Conservation (phyloP, 2,113 vertebrate species). For the Periophthalmus modestus region DNA sequence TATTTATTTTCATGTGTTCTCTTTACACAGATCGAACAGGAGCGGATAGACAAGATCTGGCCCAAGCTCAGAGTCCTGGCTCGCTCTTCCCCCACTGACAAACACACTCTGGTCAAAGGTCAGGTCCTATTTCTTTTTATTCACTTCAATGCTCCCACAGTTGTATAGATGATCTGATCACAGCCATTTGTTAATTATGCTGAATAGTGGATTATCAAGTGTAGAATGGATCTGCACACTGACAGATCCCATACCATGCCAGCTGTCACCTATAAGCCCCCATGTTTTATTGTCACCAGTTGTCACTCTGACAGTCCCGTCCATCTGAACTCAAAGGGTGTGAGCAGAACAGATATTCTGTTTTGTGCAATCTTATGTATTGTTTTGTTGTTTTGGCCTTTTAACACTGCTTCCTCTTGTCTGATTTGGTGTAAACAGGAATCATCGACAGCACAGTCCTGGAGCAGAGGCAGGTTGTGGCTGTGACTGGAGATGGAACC, state of each 20-base stretch:
- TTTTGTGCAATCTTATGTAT: too few relatives aligned
- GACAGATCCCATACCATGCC: too few relatives aligned
- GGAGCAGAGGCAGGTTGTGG: slow-evolving; percentile 96
- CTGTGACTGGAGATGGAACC: slow-evolving; percentile 96
- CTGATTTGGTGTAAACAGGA: slow-evolving; percentile 74
- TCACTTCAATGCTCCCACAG: not conserved
- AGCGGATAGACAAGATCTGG: slow-evolving; percentile 96
- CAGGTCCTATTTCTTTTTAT: slow-evolving; percentile 8
- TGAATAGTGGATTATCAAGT: too few relatives aligned
- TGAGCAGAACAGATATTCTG: too few relatives aligned
- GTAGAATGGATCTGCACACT: too few relatives aligned
- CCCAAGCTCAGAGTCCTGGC: slow-evolving; percentile 96
- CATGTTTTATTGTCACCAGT: too few relatives aligned
- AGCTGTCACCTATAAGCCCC: too few relatives aligned
- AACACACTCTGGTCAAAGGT: slow-evolving; percentile 99
- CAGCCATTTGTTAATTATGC: too few relatives aligned
- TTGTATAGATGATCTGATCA: too few relatives aligned
- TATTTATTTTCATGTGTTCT: not conserved
- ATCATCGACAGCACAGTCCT: slow-evolving; percentile 96
- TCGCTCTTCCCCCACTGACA: slow-evolving; percentile 96
- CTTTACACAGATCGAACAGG: slow-evolving; percentile 90
- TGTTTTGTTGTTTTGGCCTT: not conserved
- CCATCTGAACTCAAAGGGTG: too few relatives aligned
- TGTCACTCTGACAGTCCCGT: too few relatives aligned
- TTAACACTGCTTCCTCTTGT: not conserved